phyloP scores from a whole-genome alignment of 2,797 vertebrate genomes.

The Philypnodon macrostomus region DNA sequence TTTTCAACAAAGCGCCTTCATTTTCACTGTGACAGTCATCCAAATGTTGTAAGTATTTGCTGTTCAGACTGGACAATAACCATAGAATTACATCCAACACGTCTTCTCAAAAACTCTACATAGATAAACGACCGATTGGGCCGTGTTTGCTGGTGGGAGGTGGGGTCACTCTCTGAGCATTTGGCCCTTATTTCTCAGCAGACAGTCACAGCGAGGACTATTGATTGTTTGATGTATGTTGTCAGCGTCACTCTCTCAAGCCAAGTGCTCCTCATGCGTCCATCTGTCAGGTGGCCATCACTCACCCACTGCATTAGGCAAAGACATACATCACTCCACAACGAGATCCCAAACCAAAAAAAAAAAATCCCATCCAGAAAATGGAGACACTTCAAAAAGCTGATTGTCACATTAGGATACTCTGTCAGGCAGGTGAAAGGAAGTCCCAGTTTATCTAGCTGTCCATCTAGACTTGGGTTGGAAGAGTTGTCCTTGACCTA shows the following conservation, averaged over 20 bases:
- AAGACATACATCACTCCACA: constrained; percentile 56
- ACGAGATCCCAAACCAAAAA: constrained; percentile 40
- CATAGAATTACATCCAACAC: too few species aligned
- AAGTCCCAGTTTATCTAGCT: constrained; percentile 52
- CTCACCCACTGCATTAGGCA: constrained; percentile 64
- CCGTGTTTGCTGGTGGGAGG: too few species aligned
- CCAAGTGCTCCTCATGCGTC: constrained; percentile 55
- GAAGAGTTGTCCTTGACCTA: too few species aligned
- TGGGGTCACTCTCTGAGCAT: constrained; percentile 27
- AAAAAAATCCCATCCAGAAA: constrained; percentile 18
- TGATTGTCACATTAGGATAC: constrained; percentile 41
- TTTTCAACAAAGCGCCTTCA: too few species aligned
- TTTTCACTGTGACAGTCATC: too few species aligned
- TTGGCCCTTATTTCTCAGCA: too few species aligned
- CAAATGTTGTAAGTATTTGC: too few species aligned
- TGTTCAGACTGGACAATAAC: too few species aligned
- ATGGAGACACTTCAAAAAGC: constrained; percentile 22
- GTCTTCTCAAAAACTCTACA: too few species aligned
- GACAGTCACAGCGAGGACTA: constrained; percentile 33
- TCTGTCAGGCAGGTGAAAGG: constrained; percentile 32
- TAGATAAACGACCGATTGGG: too few species aligned
- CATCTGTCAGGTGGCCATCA: constrained; percentile 50
- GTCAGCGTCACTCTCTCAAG: constrained; percentile 60
- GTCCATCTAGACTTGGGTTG: too few species aligned
- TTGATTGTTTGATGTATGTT: constrained; percentile 70